A percentile compares a stretch with the other conserved stretches of the same genome.
Evolutionary conservation across 2,113 vertebrate genomes (phyloP).

Genomic region (Dipodomys ordii): DNA sequence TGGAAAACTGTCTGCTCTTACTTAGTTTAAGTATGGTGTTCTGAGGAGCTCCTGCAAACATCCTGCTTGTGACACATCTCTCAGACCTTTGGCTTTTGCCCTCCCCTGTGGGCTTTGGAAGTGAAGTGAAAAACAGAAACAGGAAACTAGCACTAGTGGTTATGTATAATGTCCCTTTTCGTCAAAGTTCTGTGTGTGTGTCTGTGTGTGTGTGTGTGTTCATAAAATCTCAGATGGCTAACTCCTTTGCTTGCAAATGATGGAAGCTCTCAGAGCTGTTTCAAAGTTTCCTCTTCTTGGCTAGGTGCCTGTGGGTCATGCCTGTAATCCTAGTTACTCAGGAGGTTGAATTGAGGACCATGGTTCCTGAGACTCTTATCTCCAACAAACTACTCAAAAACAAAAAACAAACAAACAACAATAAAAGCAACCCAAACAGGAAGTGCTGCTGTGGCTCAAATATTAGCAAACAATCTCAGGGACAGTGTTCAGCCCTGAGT

Average conservation of each 20-base stretch:
- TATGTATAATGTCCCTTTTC: not conserved
- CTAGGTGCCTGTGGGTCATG: too few relatives aligned
- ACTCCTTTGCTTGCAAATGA: not conserved
- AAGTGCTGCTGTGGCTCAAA: too few relatives aligned
- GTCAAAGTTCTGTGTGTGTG: not conserved
- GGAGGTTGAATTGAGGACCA: too few relatives aligned
- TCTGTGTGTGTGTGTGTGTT: not conserved
- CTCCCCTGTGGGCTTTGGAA: too few relatives aligned
- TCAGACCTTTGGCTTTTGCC: fast-evolving
- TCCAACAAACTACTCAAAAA: too few relatives aligned
- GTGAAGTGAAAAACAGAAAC: not conserved
- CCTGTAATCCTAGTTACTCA: too few relatives aligned
- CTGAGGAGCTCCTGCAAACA: not conserved
- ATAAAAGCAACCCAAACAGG: too few relatives aligned
- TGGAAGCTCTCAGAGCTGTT: not conserved
- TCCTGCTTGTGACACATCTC: fast-evolving
- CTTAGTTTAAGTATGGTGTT: not conserved
- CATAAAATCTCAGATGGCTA: not conserved
- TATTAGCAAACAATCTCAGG: too few relatives aligned
- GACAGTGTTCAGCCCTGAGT: too few relatives aligned
- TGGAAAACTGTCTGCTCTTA: not conserved
- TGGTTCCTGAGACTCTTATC: too few relatives aligned
- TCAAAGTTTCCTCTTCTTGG: not conserved
- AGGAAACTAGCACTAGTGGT: not conserved
- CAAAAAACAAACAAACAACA: too few relatives aligned